phyloP scores from a whole-genome alignment of 1,140 invertebrate genomes.

The Philaenus spumarius region DNA sequence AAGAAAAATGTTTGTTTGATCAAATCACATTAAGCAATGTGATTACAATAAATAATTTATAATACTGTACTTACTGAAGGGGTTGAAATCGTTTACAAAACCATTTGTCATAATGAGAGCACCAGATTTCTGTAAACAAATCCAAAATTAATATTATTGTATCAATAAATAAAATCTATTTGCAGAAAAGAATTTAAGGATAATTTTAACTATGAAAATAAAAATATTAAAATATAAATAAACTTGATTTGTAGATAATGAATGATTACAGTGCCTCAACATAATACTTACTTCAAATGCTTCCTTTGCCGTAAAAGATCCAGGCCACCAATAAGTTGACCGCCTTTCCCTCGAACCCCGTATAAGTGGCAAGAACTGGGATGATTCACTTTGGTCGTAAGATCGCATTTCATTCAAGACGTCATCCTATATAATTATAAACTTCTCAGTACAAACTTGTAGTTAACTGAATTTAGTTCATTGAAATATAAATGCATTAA shows the following conservation, averaged over 20 bases:
- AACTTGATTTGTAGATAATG: conserved; percentile 10
- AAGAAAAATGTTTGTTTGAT: too few species aligned
- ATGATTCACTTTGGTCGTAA: conserved; percentile 46
- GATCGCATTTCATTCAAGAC: conserved; percentile 56
- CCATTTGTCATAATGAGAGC: conserved; percentile 71
- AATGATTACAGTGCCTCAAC: conserved; percentile 1
- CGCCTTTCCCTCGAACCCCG: conserved; percentile 28
- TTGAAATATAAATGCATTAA: too few species aligned
- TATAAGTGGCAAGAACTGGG: conserved; percentile 31
- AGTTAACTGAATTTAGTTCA: too few species aligned
- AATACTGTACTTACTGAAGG: conserved; percentile 50
- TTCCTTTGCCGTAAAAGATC: conserved; percentile 54
- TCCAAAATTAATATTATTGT: conserved; percentile 10
- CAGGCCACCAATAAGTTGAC: conserved; percentile 53
- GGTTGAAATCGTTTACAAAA: conserved; percentile 48
- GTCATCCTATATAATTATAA: conserved; percentile 47
- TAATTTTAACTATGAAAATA: not conserved
- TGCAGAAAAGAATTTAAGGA: not conserved
- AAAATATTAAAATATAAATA: not conserved
- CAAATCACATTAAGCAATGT: not conserved
- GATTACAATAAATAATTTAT: too few species aligned
- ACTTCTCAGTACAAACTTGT: too few species aligned
- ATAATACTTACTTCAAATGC: conserved; percentile 51
- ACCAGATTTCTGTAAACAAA: conserved; percentile 62
- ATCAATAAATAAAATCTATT: not conserved